Conservation (phyloP, 2,888 invertebrate species). For the Polyommatus icarus region DNA sequence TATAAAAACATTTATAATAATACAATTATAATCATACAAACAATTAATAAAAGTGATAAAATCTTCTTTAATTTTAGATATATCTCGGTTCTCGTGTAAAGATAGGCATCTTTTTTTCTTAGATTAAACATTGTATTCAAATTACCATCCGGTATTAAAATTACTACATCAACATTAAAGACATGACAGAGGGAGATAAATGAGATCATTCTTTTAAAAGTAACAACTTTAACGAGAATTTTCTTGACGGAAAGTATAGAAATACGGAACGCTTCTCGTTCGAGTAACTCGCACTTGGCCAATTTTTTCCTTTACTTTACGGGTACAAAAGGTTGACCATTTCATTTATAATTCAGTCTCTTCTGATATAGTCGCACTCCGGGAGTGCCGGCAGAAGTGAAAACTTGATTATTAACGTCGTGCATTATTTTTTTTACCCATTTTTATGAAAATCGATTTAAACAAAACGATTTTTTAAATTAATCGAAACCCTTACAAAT, state of each 20-base stretch:
- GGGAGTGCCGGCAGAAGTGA: too few species aligned
- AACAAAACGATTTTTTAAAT: too few species aligned
- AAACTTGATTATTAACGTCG: too few species aligned
- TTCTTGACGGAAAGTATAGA: too few species aligned
- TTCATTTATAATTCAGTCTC: neutral
- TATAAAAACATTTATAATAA: too few species aligned
- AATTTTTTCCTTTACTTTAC: too few species aligned
- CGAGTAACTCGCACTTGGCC: too few species aligned
- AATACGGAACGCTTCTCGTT: too few species aligned
- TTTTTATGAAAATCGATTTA: too few species aligned
- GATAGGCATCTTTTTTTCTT: neutral
- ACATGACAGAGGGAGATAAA: neutral
- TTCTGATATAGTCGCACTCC: neutral
- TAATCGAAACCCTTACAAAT: too few species aligned
- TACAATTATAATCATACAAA: neutral
- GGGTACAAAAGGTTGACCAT: too few species aligned
- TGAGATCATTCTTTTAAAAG: neutral
- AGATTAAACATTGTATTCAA: constrained; percentile 19
- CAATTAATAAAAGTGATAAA: neutral
- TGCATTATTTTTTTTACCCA: too few species aligned
- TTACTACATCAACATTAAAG: neutral
- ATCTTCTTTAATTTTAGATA: neutral
- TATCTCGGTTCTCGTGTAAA: neutral
- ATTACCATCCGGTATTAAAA: constrained; percentile 8
- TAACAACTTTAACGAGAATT: neutral